Conservation (phyloP, 2,797 vertebrate species). For the Fundulus diaphanus region DNA sequence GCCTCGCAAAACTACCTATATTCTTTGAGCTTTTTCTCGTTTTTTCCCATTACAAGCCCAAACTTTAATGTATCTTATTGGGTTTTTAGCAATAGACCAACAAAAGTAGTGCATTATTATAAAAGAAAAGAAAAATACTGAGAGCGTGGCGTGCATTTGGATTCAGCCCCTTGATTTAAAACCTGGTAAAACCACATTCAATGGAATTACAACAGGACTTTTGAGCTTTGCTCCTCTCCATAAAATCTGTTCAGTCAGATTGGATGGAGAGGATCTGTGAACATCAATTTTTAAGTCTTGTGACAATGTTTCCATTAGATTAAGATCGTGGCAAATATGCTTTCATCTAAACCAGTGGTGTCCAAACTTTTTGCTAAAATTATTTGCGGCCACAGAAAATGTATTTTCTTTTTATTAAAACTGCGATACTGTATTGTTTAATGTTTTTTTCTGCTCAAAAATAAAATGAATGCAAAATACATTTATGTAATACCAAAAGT, state of each 20-base stretch:
- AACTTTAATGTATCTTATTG: neutral
- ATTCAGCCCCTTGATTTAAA: too few relatives aligned
- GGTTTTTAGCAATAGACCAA: neutral
- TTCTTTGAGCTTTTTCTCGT: neutral
- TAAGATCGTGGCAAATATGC: too few relatives aligned
- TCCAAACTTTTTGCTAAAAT: too few relatives aligned
- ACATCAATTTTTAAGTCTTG: too few relatives aligned
- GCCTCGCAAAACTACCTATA: neutral
- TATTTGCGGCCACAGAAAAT: too few relatives aligned
- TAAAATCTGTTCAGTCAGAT: neutral
- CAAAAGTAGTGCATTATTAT: too few relatives aligned
- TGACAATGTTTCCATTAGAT: too few relatives aligned
- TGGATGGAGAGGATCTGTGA: too few relatives aligned
- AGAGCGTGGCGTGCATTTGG: neutral
- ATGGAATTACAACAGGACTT: neutral
- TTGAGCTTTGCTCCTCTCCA: neutral
- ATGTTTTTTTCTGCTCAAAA: neutral
- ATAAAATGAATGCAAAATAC: neutral
- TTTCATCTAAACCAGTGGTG: too few relatives aligned
- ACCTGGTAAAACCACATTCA: too few relatives aligned
- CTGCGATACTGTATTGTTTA: too few relatives aligned
- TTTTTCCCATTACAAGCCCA: neutral
- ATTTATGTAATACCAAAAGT: neutral
- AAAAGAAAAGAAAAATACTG: neutral
- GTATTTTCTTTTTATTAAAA: too few relatives aligned